Evolutionary conservation across 1,140 invertebrate species (phyloP).

Genomic region (Asbolus verrucosus): DNA sequence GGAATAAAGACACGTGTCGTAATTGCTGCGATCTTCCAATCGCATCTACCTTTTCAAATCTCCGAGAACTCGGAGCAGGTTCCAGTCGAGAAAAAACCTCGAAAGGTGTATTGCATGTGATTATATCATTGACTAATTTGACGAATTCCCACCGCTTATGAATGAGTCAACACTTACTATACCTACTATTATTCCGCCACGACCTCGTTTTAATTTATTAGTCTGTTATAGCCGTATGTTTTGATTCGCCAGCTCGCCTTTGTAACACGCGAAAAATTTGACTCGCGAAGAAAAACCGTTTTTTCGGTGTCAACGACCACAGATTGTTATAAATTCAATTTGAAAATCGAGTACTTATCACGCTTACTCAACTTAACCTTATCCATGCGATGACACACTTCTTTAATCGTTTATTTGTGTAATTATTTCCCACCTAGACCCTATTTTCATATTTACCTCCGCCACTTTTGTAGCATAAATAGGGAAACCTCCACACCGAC

Average conservation of each 20-base stretch:
- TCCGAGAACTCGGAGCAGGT: not conserved
- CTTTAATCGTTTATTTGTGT: slow-evolving; percentile 3
- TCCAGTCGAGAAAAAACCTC: not conserved
- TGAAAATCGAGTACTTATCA: too few species aligned
- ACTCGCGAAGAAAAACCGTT: too few species aligned
- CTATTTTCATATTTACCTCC: slow-evolving; percentile 72
- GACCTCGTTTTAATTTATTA: slow-evolving; percentile 2
- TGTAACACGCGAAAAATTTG: too few species aligned
- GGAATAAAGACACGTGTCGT: too few species aligned
- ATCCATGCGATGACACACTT: slow-evolving; percentile 5
- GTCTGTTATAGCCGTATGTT: too few species aligned
- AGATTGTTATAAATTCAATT: too few species aligned
- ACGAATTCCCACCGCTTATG: slow-evolving; percentile 5
- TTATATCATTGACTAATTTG: slow-evolving; percentile 6
- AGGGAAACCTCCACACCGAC: slow-evolving; percentile 92
- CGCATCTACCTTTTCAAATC: not conserved
- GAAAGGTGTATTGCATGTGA: not conserved
- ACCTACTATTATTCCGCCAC: slow-evolving; percentile 5
- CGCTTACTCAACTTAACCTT: slow-evolving; percentile 6
- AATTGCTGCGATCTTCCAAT: too few species aligned
- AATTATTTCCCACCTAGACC: slow-evolving; percentile 20
- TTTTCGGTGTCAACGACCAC: not conserved
- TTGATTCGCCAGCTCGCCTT: too few species aligned
- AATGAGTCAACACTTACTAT: slow-evolving; percentile 1
- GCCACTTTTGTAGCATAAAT: slow-evolving; percentile 86